A percentile compares a stretch with the other conserved stretches of the same genome.
phyloP scores from a whole-genome alignment of 2,113 vertebrate genomes.

The Stegostoma tigrinum region DNA sequence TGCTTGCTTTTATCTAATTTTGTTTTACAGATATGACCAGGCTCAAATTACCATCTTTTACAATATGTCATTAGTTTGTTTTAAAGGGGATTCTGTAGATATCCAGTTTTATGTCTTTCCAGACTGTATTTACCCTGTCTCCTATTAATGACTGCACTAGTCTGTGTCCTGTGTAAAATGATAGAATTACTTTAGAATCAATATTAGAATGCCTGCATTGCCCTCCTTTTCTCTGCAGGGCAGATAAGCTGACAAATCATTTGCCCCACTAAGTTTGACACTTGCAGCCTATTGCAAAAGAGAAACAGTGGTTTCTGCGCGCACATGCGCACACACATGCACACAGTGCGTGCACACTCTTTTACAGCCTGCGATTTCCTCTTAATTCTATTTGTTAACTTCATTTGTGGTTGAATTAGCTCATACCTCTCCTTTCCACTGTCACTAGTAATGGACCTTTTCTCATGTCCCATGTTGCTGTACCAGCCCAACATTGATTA shows the following conservation, averaged over 20 bases:
- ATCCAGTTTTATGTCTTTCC: conserved; percentile 32
- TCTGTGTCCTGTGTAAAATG: conserved; percentile 53
- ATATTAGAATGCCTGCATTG: conserved; percentile 54
- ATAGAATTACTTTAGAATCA: conserved; percentile 58
- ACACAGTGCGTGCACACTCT: conserved; percentile 16
- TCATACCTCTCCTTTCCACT: conserved; percentile 49
- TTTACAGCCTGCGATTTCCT: conserved; percentile 32
- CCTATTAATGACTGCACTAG: conserved; percentile 50
- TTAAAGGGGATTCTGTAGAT: conserved; percentile 33
- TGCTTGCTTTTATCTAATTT: conserved; percentile 5
- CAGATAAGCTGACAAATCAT: conserved; percentile 40
- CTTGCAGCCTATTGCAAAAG: conserved; percentile 39
- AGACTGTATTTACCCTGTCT: conserved; percentile 42
- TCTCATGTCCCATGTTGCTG: conserved; percentile 46
- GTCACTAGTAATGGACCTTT: conserved; percentile 48
- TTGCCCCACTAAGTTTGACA: conserved; percentile 43
- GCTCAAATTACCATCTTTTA: neutral
- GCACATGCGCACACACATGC: neutral
- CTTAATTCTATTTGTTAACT: conserved; percentile 17
- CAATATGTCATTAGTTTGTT: neutral
- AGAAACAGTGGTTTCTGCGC: neutral
- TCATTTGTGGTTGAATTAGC: conserved; percentile 37
- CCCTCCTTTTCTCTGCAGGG: conserved; percentile 41
- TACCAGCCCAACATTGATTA: conserved; percentile 45
- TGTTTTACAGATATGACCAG: neutral